Evolutionary conservation across 2,888 invertebrate species (phyloP), one percentile per base, ranked within the genome.

Genomic region (Monopis laevigella): DNA sequence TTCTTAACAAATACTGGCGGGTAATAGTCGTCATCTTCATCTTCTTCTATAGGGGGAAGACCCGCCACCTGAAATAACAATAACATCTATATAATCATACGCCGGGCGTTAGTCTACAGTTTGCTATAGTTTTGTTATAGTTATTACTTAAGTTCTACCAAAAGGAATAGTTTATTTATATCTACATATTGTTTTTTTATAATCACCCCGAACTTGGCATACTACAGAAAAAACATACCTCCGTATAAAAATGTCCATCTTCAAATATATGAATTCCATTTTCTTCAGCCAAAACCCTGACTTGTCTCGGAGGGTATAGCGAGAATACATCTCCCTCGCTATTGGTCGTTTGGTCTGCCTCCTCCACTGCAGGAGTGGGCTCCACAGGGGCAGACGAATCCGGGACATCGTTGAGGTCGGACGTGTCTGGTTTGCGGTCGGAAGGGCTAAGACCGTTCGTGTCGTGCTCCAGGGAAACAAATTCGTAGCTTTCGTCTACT

Each of bases 201-300:
- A 38, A 26, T 18, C 13, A 18, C 13, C 12, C 11, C 10, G 10
- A 27, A 10, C 28, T 28, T 10, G n/a, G n/a, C n/a, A 24, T 24
- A 24, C 24, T 29, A 8, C n/a, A 6, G 11, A n/a, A 29, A 5
- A 29, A 29, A 36, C 8, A 21, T 43, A 75, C 91, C 84, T 95
- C 94, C 74, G 94, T 92, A 88, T 93, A 95, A 67, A 94, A 95
- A 70, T 95, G 94, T 42, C 95, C 95, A 73, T 95, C 95, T 63
- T 93, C 93, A 55, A 92, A 92, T 66, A 93, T 93, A 62, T 94
- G 93, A 40, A 94, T 91, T 21, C 93, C 93, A 56, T 92, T 89
- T 62, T 93, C 93, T 48, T 91, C 83, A 34, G 85, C 88, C 35
- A 92, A 84, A 53, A 89, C 86, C 56, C 86, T 82, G 47, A 88